Evolutionary conservation across 2,888 invertebrate genomes (phyloP).

Genomic region (Cataglyphis cursor): DNA sequence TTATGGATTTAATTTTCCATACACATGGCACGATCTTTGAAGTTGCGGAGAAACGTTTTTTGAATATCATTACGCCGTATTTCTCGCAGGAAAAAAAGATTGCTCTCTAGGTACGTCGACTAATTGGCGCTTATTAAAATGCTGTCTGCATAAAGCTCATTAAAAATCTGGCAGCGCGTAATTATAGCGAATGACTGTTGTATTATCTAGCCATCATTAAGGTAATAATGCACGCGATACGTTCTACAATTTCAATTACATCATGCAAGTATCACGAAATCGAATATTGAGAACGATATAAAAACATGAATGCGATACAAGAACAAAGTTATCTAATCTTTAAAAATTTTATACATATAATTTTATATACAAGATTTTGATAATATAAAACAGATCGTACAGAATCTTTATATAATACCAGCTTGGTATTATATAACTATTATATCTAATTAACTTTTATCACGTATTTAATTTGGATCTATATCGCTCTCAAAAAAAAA

Average conservation of each 20-base stretch:
- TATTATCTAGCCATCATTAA: constrained; percentile 5
- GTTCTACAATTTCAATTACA: neutral
- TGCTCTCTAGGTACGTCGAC: neutral
- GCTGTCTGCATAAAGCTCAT: neutral
- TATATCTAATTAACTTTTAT: neutral
- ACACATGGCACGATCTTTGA: neutral
- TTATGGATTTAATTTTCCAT: neutral
- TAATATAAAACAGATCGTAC: neutral
- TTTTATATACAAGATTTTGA: neutral
- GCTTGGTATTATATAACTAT: neutral
- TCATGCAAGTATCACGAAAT: neutral
- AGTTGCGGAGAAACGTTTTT: neutral
- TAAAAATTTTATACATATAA: neutral
- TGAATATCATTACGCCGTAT: neutral
- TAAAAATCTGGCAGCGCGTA: constrained; percentile 14
- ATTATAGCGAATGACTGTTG: neutral
- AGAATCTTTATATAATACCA: neutral
- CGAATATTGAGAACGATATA: neutral
- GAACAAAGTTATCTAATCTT: neutral
- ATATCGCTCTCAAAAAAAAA: neutral
- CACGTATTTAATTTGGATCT: neutral
- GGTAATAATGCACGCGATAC: neutral
- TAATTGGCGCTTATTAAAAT: constrained; percentile 22
- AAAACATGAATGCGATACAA: neutral
- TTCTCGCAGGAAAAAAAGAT: neutral